Evolutionary conservation across 2,113 vertebrate species (phyloP), one percentile per base, ranked within the genome.

Genomic region (Pollimyrus isidori): DNA sequence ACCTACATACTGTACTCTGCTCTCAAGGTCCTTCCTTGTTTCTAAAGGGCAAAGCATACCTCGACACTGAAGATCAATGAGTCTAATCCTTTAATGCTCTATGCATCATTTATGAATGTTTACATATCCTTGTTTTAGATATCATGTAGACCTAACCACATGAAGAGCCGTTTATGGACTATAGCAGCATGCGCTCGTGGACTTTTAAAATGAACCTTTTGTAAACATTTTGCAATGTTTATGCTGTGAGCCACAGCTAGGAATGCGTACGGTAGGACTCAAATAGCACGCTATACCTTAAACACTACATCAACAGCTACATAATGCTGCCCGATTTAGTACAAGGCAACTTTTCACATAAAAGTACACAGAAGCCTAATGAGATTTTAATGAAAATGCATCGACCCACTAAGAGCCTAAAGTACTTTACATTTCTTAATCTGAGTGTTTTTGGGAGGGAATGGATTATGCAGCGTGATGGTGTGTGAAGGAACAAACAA

Each of bases 381-480:
- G 73, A 42, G 23, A 56, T 89, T 56, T 89, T 83, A 82, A 56
- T 89, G 73, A 82, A 89, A 83, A 89, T 23, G 50, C 17, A n/a
- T 82, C 9, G 49, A 83, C 30, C 23, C 65, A 35, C 52, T 53
- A 82, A 89, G 42, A 53, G 23, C 21, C 88, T 83, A 15, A 45
- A 58, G 19, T 48, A 62, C 46, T 52, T 89, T 42, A 58, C 15
- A 35, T 35, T 50, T 35, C 48, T 88, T 82, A 88, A 73, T 73
- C 58, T 73, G 69, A 42, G 88, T 17, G 15, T 50, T 52, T 69
- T 88, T 26, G 19, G 62, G 23, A 84, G 30, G 50, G 65, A 87
- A 87, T 53, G 39, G 26, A 88, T 53, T 88, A 88, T 42, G 39
- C 11, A 35, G 69, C 13, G 50, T 50, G 39, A 84, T 35, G 23